These are phyloP conservation scores for Copsychus sechellarum DNA, from an alignment of 2,113 vertebrate species.

Conservation along the genomic window DNA sequence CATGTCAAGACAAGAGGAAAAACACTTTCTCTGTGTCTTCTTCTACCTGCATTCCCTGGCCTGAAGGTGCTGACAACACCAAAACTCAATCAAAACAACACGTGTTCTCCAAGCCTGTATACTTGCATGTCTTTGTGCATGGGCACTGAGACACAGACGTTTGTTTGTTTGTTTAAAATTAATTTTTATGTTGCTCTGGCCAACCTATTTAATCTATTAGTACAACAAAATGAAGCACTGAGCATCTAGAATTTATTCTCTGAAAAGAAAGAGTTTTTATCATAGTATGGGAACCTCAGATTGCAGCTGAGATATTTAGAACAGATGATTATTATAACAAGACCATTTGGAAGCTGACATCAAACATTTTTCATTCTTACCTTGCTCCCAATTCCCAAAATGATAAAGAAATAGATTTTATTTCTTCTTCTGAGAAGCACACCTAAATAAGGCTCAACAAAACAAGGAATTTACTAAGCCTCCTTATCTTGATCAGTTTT, in stretches of 20 bases:
- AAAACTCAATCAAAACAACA: neutral
- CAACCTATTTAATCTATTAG: neutral
- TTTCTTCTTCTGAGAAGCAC: neutral
- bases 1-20: neutral
- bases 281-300: neutral
- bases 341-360: neutral
- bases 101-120: rapidly evolving
- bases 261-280: neutral
- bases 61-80: neutral
- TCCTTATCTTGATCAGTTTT: neutral
- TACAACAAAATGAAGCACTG: neutral
- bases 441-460: neutral
- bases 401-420: neutral
- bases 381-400: neutral
- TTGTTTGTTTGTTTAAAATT: neutral
- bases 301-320: neutral
- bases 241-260: neutral
- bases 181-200: neutral
- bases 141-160: neutral
- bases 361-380: neutral
- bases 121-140: neutral
- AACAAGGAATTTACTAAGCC: neutral
- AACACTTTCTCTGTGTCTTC: neutral
- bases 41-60: neutral
- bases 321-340: neutral